Evolutionary conservation across 2,113 vertebrate species (phyloP), one percentile per base, ranked within the genome.

Genomic region (Callionymus lyra): DNA sequence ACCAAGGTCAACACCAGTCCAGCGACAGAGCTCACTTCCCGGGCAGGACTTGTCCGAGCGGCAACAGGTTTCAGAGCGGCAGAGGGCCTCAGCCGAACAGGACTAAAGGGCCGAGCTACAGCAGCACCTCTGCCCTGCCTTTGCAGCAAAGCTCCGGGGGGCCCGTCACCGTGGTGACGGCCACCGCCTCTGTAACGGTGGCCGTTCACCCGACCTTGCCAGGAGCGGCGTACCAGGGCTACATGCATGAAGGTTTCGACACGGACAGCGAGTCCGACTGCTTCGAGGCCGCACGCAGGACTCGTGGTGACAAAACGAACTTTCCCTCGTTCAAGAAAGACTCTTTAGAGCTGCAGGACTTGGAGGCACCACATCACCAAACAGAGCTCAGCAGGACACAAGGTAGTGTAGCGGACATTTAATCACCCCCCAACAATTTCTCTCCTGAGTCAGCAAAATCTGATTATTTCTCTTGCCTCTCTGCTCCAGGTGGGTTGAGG

Each of bases 141-240:
- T 35, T 13, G 16, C 62, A 56, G 12, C 74, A 62, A 10, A 54
- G 56, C 27, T 27, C 57, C 3, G 2, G 65, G 13, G 76, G 72
- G 4, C 40, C 78, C 6, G 67, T 83, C 38, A 80, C 80, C 31
- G 78, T 92, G 73, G 91, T 99, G 51, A 94, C 88, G 0, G 89
- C 91, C 67, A 97, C 94, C 0, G 89, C 95, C 3, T 99, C 93
- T 0, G 92, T 98, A 82, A 99, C 91, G 0, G 89, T 98, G 62
- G 89, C 93, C 9, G 82, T 98, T 65, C 91, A 91, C 63, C 88
- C 91, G 0, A 86, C 72, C 2, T 76, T 97, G 66, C 91, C 92
- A 0, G 91, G 93, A 18, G 80, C 90, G 8, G 81, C 90, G 2
- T 88, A 88, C 72, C 83, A 86, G 61, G 87, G 47, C 48, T 95